Evolutionary conservation across 2,797 vertebrate genomes (phyloP).

Genomic region (Pithecia hirsuta): DNA sequence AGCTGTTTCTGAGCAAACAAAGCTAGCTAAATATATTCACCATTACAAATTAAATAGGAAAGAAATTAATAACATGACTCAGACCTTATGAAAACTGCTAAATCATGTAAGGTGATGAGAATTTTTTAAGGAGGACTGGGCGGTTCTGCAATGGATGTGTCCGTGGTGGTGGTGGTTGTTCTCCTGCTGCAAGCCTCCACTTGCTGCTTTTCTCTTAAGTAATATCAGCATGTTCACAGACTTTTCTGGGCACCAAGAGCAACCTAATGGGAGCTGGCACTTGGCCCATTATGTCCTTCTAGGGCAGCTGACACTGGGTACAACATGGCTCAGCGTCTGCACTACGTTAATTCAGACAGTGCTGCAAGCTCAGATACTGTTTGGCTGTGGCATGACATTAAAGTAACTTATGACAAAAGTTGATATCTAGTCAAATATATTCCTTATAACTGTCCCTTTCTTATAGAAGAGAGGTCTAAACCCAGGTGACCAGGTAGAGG

Average conservation of each 20-base stretch:
- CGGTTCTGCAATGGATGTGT: background rate
- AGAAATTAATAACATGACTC: background rate
- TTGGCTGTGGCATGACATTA: background rate
- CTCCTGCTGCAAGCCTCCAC: background rate
- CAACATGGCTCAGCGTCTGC: background rate
- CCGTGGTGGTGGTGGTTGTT: background rate
- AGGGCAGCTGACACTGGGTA: no score
- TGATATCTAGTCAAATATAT: background rate
- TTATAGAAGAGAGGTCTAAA: background rate
- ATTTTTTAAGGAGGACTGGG: background rate
- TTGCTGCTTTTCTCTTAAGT: background rate
- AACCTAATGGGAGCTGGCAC: fast-evolving
- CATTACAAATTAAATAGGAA: background rate
- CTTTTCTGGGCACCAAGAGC: background rate
- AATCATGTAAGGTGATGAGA: background rate
- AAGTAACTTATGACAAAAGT: background rate
- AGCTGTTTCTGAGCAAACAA: background rate
- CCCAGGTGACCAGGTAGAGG: background rate
- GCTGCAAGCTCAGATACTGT: background rate
- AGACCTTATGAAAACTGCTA: background rate
- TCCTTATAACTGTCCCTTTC: background rate
- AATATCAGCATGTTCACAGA: background rate
- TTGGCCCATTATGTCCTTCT: background rate
- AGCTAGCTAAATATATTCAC: background rate
- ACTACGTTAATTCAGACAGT: background rate